Conservation (phyloP, 2,888 invertebrate genomes). For the Drosophila macrospina region DNA sequence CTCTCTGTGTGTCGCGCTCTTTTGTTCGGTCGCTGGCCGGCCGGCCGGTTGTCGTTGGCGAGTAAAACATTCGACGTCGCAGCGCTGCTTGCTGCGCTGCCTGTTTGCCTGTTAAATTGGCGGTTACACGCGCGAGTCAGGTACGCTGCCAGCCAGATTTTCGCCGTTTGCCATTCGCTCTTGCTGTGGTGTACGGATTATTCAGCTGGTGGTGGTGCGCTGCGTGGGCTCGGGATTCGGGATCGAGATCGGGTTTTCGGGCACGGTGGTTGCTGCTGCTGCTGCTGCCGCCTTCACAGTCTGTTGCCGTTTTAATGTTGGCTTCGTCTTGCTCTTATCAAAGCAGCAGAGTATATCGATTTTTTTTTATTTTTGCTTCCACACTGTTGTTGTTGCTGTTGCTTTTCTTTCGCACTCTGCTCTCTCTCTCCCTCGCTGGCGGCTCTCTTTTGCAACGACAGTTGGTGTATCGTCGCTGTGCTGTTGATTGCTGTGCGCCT, state of each 20-base stretch:
- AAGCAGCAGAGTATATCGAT: slow-evolving; percentile 56
- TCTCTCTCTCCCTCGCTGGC: too few species aligned
- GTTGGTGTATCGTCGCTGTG: slow-evolving; percentile 36
- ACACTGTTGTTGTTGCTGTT: slow-evolving; percentile 1
- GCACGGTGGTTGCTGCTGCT: slow-evolving; percentile 23
- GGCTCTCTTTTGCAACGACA: neutral
- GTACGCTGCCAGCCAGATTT: slow-evolving; percentile 49
- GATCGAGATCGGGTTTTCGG: slow-evolving; percentile 26
- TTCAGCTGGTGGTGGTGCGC: slow-evolving; percentile 14
- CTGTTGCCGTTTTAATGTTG: slow-evolving; percentile 35
- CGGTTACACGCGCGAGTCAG: slow-evolving; percentile 84
- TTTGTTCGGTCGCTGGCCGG: neutral
- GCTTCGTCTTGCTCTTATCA: slow-evolving; percentile 44
- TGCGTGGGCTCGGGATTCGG: slow-evolving; percentile 26
- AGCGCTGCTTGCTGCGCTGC: slow-evolving; percentile 59
- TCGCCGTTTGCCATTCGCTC: slow-evolving; percentile 17
- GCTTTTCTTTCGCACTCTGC: slow-evolving; percentile 8
- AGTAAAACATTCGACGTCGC: slow-evolving; percentile 19
- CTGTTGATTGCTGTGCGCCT: slow-evolving; percentile 79
- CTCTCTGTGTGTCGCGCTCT: slow-evolving; percentile 13
- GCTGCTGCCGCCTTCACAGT: slow-evolving; percentile 24
- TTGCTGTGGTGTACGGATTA: slow-evolving; percentile 22
- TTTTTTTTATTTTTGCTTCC: slow-evolving; percentile 35
- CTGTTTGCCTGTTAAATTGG: slow-evolving; percentile 84
- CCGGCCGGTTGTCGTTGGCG: slow-evolving; percentile 43